These are phyloP conservation scores for Stenotaenia linearis DNA, from an alignment of 2,888 invertebrate species.

Conservation along the genomic window DNA sequence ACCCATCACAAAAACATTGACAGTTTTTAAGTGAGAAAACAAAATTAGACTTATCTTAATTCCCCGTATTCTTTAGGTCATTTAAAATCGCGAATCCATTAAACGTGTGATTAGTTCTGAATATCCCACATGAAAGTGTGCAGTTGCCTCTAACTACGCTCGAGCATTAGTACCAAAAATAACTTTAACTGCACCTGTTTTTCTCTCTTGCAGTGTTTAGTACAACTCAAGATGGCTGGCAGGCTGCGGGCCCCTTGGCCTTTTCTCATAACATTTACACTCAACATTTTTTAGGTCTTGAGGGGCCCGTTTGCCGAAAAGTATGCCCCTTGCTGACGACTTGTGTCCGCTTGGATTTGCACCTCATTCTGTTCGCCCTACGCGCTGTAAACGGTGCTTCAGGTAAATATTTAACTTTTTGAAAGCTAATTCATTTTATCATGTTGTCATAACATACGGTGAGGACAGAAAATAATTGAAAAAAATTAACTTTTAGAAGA, in stretches of 20 bases:
- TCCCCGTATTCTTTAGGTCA: background rate
- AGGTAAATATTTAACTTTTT: slow-evolving; percentile 51
- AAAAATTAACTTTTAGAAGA: no score
- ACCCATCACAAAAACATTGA: background rate
- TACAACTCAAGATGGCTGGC: background rate
- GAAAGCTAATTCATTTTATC: no score
- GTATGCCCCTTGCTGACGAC: slow-evolving; percentile 51
- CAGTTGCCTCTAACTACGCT: background rate
- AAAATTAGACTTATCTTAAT: background rate
- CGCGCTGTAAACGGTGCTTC: slow-evolving; percentile 87
- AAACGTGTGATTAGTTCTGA: background rate
- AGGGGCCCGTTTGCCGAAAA: background rate
- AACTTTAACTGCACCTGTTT: background rate
- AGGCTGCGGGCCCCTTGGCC: slow-evolving; percentile 9
- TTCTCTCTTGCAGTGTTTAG: background rate
- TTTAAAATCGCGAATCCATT: background rate
- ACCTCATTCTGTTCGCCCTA: slow-evolving; percentile 90
- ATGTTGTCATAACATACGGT: no score
- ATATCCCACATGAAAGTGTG: background rate
- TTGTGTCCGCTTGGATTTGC: slow-evolving; percentile 90
- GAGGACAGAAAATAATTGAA: no score
- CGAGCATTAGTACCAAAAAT: background rate
- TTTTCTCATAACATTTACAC: background rate
- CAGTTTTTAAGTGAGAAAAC: background rate
- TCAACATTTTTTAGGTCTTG: background rate